Base-by-base conservation (phyloP, 2,113 vertebrate species). In the Eulacestoma nigropectus region DNA sequence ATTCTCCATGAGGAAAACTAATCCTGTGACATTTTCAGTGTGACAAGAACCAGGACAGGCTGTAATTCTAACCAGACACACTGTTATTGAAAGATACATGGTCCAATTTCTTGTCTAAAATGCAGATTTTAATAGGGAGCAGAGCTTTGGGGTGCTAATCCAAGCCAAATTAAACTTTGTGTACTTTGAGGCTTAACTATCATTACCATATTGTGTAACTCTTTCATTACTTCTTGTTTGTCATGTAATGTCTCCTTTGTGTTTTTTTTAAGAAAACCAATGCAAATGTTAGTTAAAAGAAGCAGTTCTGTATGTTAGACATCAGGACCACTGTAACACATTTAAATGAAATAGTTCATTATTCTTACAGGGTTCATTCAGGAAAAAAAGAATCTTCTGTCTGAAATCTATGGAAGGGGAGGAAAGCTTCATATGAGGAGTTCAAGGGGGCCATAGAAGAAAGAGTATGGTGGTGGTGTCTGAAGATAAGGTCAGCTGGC, bases 21-120 rank as follows among this genome's bases (percentile, higher is more conserved):
- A 96, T 70, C 42, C 59, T 83, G 67, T 95, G 92, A 88, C 85
- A 96, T 96, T 97, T 95, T 78, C 72, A 80, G 22, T 60, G 68
- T 97, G 95, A 97, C 85, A 93, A 91, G 76, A 94, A 94, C 35
- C 95, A 96, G 95, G 87, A 67, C 68, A 41, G 42, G 60, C 55
- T 67, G 50, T 80, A 94, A 96, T 95, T 94, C 59, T 93, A 90
- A 94, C 87, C 95, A 96, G 90, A 93, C 59, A 41, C 32, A 65
- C 50, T 81, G 47, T 81, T 92, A 50, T 69, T 93, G 82, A 65
- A 86, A 94, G 79, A 83, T 92, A 81, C 1, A 1, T 72, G 32
- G 33, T 92, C 93, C 87, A 92, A 94, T 80, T 94, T 88, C 92
- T 95, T 68, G 75, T 86, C 79, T 80, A 86, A 94, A 96, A 83